These are phyloP conservation scores for Phalangium opilio DNA, from an alignment of 2,888 invertebrate species.

Conservation along the genomic window DNA sequence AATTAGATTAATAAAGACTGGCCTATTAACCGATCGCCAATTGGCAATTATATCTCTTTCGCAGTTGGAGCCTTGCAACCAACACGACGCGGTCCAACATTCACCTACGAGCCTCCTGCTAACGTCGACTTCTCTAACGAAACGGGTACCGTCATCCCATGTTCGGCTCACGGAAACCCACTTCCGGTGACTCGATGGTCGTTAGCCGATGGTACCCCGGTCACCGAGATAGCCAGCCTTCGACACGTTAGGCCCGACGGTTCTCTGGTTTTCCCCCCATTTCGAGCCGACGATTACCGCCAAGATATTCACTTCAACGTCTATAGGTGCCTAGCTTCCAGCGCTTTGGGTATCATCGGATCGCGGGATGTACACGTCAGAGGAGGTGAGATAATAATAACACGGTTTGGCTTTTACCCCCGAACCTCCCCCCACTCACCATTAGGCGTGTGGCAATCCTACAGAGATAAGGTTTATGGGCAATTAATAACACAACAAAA, in stretches of 20 bases:
- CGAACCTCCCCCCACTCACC: too few species aligned
- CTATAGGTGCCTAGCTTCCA: too few species aligned
- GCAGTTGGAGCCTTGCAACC: slow-evolving; percentile 1
- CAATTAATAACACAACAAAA: too few species aligned
- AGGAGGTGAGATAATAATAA: too few species aligned
- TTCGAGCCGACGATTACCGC: background rate
- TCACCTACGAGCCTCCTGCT: slow-evolving; percentile 16
- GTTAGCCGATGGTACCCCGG: slow-evolving; percentile 3
- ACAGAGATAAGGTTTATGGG: too few species aligned
- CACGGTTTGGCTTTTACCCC: too few species aligned
- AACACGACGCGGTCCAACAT: slow-evolving; percentile 16
- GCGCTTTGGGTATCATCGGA: too few species aligned
- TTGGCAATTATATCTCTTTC: too few species aligned
- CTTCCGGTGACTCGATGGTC: slow-evolving; percentile 14
- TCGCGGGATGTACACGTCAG: too few species aligned
- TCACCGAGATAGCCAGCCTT: slow-evolving; percentile 4
- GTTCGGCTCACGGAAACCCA: slow-evolving; percentile 14
- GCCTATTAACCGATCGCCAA: too few species aligned
- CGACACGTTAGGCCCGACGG: slow-evolving; percentile 4
- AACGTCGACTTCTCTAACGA: slow-evolving; percentile 18
- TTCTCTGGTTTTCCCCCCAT: slow-evolving; percentile 6
- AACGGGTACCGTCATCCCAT: slow-evolving; percentile 17
- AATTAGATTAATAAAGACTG: too few species aligned
- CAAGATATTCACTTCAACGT: slow-evolving; percentile 8
- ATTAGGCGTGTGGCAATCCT: too few species aligned